Base-by-base conservation (phyloP, 2,888 invertebrate genomes). In the Carcina quercana region DNA sequence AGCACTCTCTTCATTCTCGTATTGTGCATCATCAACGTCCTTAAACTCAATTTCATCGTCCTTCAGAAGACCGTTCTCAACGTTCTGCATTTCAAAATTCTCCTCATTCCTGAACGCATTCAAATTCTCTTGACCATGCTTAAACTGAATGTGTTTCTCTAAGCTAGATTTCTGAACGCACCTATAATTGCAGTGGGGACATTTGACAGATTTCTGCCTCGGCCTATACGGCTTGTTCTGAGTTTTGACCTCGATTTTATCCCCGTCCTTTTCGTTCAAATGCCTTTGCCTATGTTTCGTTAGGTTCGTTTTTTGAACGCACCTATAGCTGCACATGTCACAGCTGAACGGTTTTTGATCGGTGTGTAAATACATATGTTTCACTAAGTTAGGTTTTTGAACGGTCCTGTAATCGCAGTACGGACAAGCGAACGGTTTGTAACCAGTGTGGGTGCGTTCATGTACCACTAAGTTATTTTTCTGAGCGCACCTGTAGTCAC, bases 361-460 rank as follows among this genome's bases (percentile, higher is more conserved):
- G 0, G 85, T 85, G 21, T 85, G 85, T 7, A 85, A 34, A 25
- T 85, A 85, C 85, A 85, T 83, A 28, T 85, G 85, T 43, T 85
- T 85, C 0, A 85, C 85, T 49, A 85, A 50, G 37, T 85, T 85
- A 0, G 85, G 85, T 52, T 85, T 85, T 25, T 85, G 85, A 0
- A 84, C 85, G 0, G 85, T 85, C 4, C 82, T 42, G 7, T 85
- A 85, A 1, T 83, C 83, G 21, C 85, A 85, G 34, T 72, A 83
- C 0, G 82, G 79, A 12, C 85, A 85, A 0, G 76, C 83, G 14
- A 85, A 85, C 0, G 85, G 85, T 29, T 85, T 85, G 31, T 74
- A 79, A 0, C 85, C 85, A 0, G 85, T 85, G n/a, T 85, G 85
- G 0, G 85, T 85, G 1, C 85, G 42, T 38, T 85, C 85, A 28